These are phyloP conservation scores for Aphidoletes aphidimyza DNA, from an alignment of 2,888 invertebrate species.

Conservation along the genomic window DNA sequence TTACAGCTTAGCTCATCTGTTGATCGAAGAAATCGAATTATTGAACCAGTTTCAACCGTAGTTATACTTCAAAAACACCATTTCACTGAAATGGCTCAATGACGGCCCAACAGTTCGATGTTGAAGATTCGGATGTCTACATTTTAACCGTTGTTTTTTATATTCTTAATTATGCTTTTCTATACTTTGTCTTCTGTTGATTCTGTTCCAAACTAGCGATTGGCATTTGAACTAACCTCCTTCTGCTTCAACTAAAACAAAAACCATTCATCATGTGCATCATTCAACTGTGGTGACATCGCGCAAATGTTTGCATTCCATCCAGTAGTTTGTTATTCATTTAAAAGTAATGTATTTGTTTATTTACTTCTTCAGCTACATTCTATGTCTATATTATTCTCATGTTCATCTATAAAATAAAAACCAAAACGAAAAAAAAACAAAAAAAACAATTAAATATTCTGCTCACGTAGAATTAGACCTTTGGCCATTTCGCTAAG, in stretches of 20 bases:
- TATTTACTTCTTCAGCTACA: background rate
- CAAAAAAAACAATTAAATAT: background rate
- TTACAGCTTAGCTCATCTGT: no score
- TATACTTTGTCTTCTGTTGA: background rate
- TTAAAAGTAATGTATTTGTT: constrained; percentile 27
- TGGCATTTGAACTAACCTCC: constrained; percentile 28
- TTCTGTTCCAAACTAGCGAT: background rate
- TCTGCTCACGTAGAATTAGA: background rate
- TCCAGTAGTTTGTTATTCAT: constrained; percentile 33
- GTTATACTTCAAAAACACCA: no score
- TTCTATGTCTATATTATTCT: background rate
- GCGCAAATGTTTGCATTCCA: constrained; percentile 19
- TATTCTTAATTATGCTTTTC: background rate
- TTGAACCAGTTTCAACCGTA: no score
- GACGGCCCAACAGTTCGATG: no score
- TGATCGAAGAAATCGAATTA: no score
- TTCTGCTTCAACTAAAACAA: constrained; percentile 39
- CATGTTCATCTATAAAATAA: background rate
- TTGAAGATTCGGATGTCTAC: no score
- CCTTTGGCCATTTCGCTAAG: background rate
- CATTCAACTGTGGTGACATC: constrained; percentile 48
- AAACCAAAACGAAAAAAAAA: background rate
- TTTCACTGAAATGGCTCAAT: no score
- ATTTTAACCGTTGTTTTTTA: background rate
- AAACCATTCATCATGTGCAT: constrained; percentile 30